Percentiles rank a stretch among this genome's conserved stretches.
Conservation (phyloP, 1,140 invertebrate genomes). For the Drosophila arawakana region DNA sequence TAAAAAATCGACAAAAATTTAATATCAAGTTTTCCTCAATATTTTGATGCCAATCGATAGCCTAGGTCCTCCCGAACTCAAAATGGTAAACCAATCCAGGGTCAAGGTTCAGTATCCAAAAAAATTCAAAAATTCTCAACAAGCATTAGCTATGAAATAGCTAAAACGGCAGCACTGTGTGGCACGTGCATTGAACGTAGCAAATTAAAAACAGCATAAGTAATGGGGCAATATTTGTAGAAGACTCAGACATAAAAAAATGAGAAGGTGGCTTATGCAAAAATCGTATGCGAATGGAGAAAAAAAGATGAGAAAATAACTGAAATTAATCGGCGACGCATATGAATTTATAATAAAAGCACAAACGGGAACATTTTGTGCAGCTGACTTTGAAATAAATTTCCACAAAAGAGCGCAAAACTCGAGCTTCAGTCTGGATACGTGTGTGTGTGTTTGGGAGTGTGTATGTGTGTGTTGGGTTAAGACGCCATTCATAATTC, state of each 20-base stretch:
- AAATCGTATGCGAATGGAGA: not conserved
- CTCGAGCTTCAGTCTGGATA: constrained; percentile 4
- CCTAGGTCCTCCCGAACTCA: too few relatives aligned
- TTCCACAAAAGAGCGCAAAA: constrained; percentile 42
- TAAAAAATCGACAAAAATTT: too few relatives aligned
- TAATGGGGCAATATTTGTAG: constrained; percentile 55
- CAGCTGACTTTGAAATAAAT: constrained; percentile 79
- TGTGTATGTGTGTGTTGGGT: constrained; percentile 22
- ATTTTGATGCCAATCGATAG: too few relatives aligned
- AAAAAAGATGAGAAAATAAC: constrained; percentile 56
- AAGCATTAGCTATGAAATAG: too few relatives aligned
- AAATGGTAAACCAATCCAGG: too few relatives aligned
- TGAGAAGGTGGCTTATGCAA: not conserved
- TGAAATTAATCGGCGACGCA: constrained; percentile 78
- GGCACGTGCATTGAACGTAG: constrained; percentile 71
- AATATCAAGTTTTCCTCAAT: too few relatives aligned
- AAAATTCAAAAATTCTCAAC: too few relatives aligned
- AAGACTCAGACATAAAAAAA: not conserved
- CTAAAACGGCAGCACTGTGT: not conserved
- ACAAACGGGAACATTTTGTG: constrained; percentile 62
- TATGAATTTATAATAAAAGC: constrained; percentile 77
- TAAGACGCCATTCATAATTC: constrained; percentile 77
- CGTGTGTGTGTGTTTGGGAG: not conserved
- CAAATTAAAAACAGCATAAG: constrained; percentile 78
- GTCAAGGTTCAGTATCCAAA: too few relatives aligned